phyloP scores from a whole-genome alignment of 2,888 invertebrate genomes.

The Drosophila infuscata region DNA sequence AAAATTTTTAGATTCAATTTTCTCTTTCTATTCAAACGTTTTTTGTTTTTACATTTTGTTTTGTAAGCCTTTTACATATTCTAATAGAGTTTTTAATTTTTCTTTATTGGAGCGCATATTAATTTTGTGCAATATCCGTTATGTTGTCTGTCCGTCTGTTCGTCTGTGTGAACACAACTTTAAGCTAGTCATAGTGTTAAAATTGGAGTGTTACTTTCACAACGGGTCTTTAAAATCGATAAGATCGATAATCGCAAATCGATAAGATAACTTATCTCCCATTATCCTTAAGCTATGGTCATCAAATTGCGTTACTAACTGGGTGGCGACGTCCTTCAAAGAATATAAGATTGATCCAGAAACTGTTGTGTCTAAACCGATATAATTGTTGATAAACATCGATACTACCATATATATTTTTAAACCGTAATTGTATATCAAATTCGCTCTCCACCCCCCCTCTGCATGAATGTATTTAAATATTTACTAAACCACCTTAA shows the following conservation, averaged over 20 bases:
- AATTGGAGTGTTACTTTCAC: too few species aligned
- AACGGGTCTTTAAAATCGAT: background rate
- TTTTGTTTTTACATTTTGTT: background rate
- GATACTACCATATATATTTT: too few species aligned
- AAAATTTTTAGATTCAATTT: background rate
- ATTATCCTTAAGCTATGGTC: too few species aligned
- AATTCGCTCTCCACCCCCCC: background rate
- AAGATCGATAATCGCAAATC: background rate
- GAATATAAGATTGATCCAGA: too few species aligned
- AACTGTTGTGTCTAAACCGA: too few species aligned
- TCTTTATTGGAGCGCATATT: background rate
- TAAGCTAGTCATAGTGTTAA: background rate
- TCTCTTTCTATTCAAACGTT: background rate
- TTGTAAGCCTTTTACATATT: background rate
- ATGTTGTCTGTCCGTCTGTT: too few species aligned
- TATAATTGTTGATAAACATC: too few species aligned
- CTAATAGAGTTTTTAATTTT: background rate
- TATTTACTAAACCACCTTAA: constrained; percentile 41
- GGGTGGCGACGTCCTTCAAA: too few species aligned
- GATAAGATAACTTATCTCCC: too few species aligned
- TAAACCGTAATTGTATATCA: background rate
- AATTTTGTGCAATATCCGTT: too few species aligned
- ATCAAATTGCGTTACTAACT: too few species aligned
- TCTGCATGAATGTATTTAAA: constrained; percentile 8
- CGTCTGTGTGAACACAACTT: background rate